phyloP scores from a whole-genome alignment of 1,140 invertebrate genomes.

The Heliconius eleuchia region DNA sequence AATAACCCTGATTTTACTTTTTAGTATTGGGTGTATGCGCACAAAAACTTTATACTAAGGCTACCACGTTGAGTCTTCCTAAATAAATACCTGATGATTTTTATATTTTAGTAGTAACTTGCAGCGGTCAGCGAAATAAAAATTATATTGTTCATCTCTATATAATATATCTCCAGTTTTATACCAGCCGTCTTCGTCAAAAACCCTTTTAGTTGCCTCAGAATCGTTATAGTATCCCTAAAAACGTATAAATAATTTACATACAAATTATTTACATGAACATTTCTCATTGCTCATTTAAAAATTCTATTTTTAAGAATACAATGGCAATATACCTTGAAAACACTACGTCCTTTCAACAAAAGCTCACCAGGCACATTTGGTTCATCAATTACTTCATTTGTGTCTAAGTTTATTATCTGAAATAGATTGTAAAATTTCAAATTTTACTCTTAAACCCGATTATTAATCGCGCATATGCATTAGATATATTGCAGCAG shows the following conservation, averaged over 20 bases:
- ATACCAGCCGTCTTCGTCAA: slow-evolving; percentile 85
- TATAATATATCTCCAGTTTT: slow-evolving; percentile 87
- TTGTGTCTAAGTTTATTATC: slow-evolving; percentile 39
- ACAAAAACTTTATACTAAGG: too few species aligned
- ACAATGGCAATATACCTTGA: slow-evolving; percentile 37
- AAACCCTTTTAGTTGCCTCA: slow-evolving; percentile 78
- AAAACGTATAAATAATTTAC: background rate
- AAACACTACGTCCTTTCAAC: slow-evolving; percentile 40
- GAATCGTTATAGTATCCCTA: slow-evolving; percentile 52
- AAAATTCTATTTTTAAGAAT: too few species aligned
- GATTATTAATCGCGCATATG: too few species aligned
- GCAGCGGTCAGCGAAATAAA: slow-evolving; percentile 86
- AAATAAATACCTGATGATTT: slow-evolving; percentile 36
- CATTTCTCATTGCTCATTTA: too few species aligned
- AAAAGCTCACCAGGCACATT: slow-evolving; percentile 46
- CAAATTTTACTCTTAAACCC: too few species aligned
- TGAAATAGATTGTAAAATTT: background rate
- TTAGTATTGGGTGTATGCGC: too few species aligned
- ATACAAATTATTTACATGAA: too few species aligned
- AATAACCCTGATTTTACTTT: too few species aligned
- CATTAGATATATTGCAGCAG: too few species aligned
- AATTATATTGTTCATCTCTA: slow-evolving; percentile 84
- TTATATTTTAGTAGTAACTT: slow-evolving; percentile 83
- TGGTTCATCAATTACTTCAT: slow-evolving; percentile 37
- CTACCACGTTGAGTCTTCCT: too few species aligned